These are phyloP conservation scores for Clistopyga incitator DNA, from an alignment of 2,888 invertebrate genomes.

Conservation along the genomic window DNA sequence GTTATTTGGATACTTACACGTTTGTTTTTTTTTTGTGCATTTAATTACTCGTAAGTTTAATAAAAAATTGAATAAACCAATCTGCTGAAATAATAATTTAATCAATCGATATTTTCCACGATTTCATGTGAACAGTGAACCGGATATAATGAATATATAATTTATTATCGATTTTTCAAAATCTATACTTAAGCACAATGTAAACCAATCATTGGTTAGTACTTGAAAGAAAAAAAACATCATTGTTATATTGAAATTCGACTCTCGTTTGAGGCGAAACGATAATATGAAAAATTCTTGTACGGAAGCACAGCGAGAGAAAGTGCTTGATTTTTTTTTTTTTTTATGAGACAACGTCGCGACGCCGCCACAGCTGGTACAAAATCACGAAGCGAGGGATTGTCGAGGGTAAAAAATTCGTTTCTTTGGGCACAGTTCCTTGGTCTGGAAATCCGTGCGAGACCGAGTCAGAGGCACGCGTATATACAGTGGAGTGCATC, in stretches of 20 bases:
- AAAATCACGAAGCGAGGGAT: constrained; percentile 27
- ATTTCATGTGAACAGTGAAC: too few relatives aligned
- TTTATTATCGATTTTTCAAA: too few relatives aligned
- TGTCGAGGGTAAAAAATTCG: constrained; percentile 47
- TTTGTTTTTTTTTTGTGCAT: too few relatives aligned
- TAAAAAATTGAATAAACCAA: too few relatives aligned
- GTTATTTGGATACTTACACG: background rate
- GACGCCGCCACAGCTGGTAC: background rate
- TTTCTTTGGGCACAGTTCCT: constrained; percentile 50
- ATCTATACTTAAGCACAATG: too few relatives aligned
- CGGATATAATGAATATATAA: too few relatives aligned
- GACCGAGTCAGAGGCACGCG: constrained; percentile 52
- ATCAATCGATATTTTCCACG: too few relatives aligned
- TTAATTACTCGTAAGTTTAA: too few relatives aligned
- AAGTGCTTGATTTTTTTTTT: background rate
- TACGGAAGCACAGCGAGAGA: background rate
- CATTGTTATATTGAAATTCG: background rate
- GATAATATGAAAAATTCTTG: background rate
- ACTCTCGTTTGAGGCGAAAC: background rate
- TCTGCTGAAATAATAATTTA: too few relatives aligned
- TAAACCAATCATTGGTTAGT: too few relatives aligned
- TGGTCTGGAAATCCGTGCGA: constrained; percentile 59
- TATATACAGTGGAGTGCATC: constrained; percentile 47
- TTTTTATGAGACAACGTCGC: background rate
- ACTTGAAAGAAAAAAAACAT: too few relatives aligned